phyloP scores from a whole-genome alignment of 2,888 invertebrate species.

The Drosophila fungiperda region DNA sequence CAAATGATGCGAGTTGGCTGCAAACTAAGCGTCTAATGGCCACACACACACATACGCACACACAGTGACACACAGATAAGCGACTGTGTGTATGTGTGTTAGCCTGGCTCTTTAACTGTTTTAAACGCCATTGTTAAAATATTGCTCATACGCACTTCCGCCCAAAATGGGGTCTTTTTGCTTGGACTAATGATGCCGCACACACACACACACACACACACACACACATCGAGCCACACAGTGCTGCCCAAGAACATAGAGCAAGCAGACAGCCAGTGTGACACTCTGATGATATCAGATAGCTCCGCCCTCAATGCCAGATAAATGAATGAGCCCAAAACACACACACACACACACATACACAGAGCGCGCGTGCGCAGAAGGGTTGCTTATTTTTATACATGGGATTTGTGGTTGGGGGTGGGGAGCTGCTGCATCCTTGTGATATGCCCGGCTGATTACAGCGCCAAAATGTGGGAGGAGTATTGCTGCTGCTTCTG shows the following conservation, averaged over 20 bases:
- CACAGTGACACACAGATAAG: constrained; percentile 22
- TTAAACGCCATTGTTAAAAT: constrained; percentile 84
- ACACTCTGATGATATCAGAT: constrained; percentile 19
- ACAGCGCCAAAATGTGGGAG: constrained; percentile 41
- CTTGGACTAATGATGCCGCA: constrained; percentile 75
- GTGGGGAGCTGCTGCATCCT: constrained; percentile 58
- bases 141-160: constrained; percentile 82
- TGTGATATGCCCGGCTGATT: constrained; percentile 37
- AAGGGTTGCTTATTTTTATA: constrained; percentile 8
- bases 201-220: not conserved
- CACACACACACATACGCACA: constrained; percentile 38
- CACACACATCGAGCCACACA: constrained; percentile 27
- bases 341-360: not conserved
- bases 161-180: constrained; percentile 72
- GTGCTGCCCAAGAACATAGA: constrained; percentile 54
- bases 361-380: constrained; percentile 72
- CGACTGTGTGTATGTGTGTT: constrained; percentile 15
- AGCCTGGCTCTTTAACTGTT: constrained; percentile 77
- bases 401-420: constrained; percentile 13
- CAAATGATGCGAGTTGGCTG: constrained; percentile 57
- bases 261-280: constrained; percentile 24
- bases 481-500: constrained; percentile 23
- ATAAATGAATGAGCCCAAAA: constrained; percentile 43
- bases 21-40: constrained; percentile 75
- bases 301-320: constrained; percentile 75